These are phyloP conservation scores for Caenorhabditis macrosperma DNA, from an alignment of 2,888 invertebrate species.

Conservation along the genomic window DNA sequence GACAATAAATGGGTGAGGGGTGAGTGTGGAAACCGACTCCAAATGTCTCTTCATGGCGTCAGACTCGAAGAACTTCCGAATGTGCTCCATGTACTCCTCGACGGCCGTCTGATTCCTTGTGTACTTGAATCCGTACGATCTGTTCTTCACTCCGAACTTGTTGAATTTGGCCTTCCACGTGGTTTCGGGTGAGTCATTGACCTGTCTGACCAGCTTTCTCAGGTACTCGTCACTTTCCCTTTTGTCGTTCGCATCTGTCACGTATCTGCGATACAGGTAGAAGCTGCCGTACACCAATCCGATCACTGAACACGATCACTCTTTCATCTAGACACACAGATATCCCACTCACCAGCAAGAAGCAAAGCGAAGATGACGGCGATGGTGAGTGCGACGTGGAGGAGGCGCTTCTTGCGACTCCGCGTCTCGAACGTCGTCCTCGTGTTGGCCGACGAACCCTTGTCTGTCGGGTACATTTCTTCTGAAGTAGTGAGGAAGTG, in stretches of 20 bases:
- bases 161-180: slow-evolving; percentile 79
- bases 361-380: slow-evolving; percentile 29
- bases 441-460: slow-evolving; percentile 12
- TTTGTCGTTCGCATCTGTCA: slow-evolving; percentile 61
- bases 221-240: slow-evolving; percentile 72
- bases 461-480: slow-evolving; percentile 58
- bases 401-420: slow-evolving; percentile 43
- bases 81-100: slow-evolving; percentile 74
- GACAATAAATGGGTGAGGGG: neutral
- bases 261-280: slow-evolving; percentile 55
- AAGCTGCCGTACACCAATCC: slow-evolving; percentile 61
- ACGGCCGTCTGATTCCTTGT: slow-evolving; percentile 78
- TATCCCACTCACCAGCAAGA: slow-evolving; percentile 39
- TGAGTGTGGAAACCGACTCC: slow-evolving; percentile 60
- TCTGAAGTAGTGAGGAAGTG: slow-evolving; percentile 23
- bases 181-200: slow-evolving; percentile 73
- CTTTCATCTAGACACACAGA: neutral
- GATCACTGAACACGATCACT: slow-evolving; percentile 43
- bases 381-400: slow-evolving; percentile 25
- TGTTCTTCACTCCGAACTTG: slow-evolving; percentile 75
- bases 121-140: slow-evolving; percentile 70
- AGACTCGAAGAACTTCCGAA: slow-evolving; percentile 75
- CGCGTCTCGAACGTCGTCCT: slow-evolving; percentile 51
- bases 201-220: slow-evolving; percentile 72
- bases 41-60: slow-evolving; percentile 76